Percentiles rank a stretch among this genome's conserved stretches.
phyloP scores from a whole-genome alignment of 2,888 invertebrate species.

The Belgica antarctica region DNA sequence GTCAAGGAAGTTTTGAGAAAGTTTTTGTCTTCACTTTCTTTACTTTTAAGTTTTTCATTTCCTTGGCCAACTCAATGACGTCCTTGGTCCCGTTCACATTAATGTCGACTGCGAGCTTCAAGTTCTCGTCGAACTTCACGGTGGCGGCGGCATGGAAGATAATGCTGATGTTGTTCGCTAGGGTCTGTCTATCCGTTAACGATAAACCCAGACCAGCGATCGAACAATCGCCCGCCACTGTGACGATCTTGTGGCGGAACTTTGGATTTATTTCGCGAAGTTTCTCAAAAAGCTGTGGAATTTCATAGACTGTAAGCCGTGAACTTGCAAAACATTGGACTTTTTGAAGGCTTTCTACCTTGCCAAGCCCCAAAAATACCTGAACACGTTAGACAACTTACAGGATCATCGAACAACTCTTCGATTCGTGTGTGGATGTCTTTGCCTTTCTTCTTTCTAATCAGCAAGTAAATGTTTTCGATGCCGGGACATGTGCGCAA shows the following conservation, averaged over 20 bases:
- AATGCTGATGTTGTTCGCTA: slow-evolving; percentile 62
- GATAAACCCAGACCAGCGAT: slow-evolving; percentile 63
- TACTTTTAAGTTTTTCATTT: slow-evolving; percentile 71
- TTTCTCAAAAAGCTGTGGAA: slow-evolving; percentile 57
- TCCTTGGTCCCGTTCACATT: slow-evolving; percentile 77
- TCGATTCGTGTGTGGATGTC: slow-evolving; percentile 65
- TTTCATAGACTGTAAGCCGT: not conserved
- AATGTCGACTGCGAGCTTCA: slow-evolving; percentile 72
- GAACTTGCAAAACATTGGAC: not conserved
- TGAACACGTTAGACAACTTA: slow-evolving; percentile 52
- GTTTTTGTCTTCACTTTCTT: slow-evolving; percentile 44
- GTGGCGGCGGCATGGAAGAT: slow-evolving; percentile 77
- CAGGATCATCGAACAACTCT: slow-evolving; percentile 66
- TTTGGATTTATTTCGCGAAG: slow-evolving; percentile 59
- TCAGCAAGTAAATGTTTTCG: slow-evolving; percentile 58
- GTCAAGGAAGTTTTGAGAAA: not conserved
- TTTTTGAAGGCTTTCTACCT: too few relatives aligned
- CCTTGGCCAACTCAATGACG: slow-evolving; percentile 68
- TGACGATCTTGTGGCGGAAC: slow-evolving; percentile 66
- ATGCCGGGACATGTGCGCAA: slow-evolving; percentile 59
- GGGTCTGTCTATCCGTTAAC: slow-evolving; percentile 60
- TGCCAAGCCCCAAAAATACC: not conserved
- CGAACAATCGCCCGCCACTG: slow-evolving; percentile 67
- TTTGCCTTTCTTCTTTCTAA: slow-evolving; percentile 63
- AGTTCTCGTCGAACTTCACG: slow-evolving; percentile 80